Evolutionary conservation across 2,797 vertebrate species (phyloP).

Genomic region (Leuciscus waleckii): DNA sequence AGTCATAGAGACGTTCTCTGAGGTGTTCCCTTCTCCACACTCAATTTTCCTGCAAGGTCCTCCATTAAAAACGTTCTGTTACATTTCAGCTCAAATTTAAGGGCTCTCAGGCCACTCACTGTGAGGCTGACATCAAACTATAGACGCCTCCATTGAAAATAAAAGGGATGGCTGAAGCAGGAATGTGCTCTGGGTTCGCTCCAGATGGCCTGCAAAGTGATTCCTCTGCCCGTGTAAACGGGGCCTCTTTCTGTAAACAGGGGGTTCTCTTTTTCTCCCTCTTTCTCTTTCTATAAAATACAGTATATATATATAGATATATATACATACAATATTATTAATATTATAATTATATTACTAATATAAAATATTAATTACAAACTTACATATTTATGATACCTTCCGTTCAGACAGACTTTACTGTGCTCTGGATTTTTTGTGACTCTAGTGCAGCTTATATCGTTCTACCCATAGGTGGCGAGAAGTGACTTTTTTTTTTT

Average conservation of each 20-base stretch:
- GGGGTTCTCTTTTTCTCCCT: constrained; percentile 2
- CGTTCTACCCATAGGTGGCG: not conserved
- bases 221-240: constrained; percentile 65
- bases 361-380: not conserved
- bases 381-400: not conserved
- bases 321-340: not conserved
- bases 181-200: constrained; percentile 70
- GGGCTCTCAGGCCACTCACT: constrained; percentile 40
- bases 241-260: constrained; percentile 51
- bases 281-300: not conserved
- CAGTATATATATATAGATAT: not conserved
- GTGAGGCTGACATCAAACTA: constrained; percentile 53
- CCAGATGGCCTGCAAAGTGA: constrained; percentile 68
- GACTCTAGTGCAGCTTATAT: not conserved
- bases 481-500: not conserved
- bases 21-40: not conserved
- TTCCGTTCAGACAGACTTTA: not conserved
- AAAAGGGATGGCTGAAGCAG: constrained; percentile 67
- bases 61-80: constrained; percentile 51
- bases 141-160: constrained; percentile 63
- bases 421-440: not conserved
- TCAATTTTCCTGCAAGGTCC: constrained; percentile 40
- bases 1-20: not conserved
- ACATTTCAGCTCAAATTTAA: constrained; percentile 48
- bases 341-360: not conserved